Base-by-base conservation (phyloP, 2,888 invertebrate species). In the Oegoconia quadripuncta region DNA sequence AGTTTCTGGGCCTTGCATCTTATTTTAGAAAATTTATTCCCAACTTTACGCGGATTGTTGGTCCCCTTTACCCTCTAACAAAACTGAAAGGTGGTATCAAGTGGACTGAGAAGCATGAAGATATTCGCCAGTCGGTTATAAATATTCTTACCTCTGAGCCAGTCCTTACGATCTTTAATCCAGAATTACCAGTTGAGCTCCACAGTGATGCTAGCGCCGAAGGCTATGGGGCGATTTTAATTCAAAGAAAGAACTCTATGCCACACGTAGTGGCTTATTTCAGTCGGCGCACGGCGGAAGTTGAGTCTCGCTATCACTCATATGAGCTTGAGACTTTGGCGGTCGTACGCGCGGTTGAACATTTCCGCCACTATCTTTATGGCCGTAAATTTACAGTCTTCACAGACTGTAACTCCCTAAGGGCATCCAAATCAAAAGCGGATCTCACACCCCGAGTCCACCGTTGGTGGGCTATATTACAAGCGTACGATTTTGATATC, bases 131-230 rank as follows among this genome's bases (percentile, higher is more conserved):
- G 0, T 28, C 25, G 5, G 37, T 61, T 0, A 48, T 56, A 3
- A 1, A 36, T 5, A 12, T 36, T 8, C 17, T 57, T 0, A 41
- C 53, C 1, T 33, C 48, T 6, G 32, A 37, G 0, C 57, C 57
- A 9, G 33, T 39, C 0, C 34, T 54, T 0, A 39, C 40, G 0
- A 20, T 59, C 6, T 61, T 54, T 18, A 31, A 42, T 9, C 48
- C 46, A 27, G 37, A 23, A 0, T 14, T 12, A 13, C 44, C 49
- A 0, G 49, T 44, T 0, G 46, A 54, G 23, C 20, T 62, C 0
- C 34, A 42, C 8, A 55, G 59, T 0, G 62, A 62, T 11, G 57
- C 59, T 1, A 62, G 62, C 23, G 31, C 42, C 8, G 26, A 53
- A 0, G 56, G 55, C 0, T 55, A 31, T 13, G 59, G 62, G 2